A percentile compares a stretch with the other conserved stretches of the same genome.
Evolutionary conservation across 2,888 invertebrate species (phyloP).

Genomic region (Dugesia japonica): DNA sequence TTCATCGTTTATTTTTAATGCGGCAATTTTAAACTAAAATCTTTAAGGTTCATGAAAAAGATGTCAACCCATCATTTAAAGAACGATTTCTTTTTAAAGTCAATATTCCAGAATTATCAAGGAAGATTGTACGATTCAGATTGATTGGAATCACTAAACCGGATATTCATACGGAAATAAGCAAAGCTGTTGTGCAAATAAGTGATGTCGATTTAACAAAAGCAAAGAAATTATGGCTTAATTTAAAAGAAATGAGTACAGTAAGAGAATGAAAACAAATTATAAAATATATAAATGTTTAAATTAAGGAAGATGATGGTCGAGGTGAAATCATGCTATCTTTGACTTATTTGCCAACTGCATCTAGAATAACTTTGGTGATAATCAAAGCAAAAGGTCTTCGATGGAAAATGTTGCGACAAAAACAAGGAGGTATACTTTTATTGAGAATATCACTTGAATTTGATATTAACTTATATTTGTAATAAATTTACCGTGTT

Average conservation of each 20-base stretch:
- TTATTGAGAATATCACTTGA: too few species aligned
- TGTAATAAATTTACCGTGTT: too few species aligned
- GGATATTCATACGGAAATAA: constrained; percentile 45
- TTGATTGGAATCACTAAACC: constrained; percentile 56
- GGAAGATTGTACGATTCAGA: constrained; percentile 56
- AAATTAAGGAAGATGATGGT: constrained; percentile 54
- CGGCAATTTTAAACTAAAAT: too few species aligned
- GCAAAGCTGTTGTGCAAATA: constrained; percentile 57
- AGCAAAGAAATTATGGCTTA: constrained; percentile 64
- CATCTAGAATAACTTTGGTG: constrained; percentile 62
- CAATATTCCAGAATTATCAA: constrained; percentile 53
- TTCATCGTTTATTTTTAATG: background rate
- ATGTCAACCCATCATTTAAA: constrained; percentile 61
- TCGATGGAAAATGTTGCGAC: constrained; percentile 48
- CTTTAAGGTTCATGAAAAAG: constrained; percentile 54
- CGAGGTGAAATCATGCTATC: constrained; percentile 68
- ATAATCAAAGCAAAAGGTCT: constrained; percentile 63
- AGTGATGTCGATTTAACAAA: constrained; percentile 55
- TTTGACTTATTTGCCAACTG: constrained; percentile 64
- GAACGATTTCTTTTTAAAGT: constrained; percentile 60
- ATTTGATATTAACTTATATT: too few species aligned
- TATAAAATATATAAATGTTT: constrained; percentile 35
- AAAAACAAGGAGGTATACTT: constrained; percentile 50
- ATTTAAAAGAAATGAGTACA: constrained; percentile 60
- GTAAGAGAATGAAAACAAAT: constrained; percentile 41